A percentile compares a stretch with the other conserved stretches of the same genome.
Conservation (phyloP, 2,888 invertebrate genomes). For the Chironomus riparius region DNA sequence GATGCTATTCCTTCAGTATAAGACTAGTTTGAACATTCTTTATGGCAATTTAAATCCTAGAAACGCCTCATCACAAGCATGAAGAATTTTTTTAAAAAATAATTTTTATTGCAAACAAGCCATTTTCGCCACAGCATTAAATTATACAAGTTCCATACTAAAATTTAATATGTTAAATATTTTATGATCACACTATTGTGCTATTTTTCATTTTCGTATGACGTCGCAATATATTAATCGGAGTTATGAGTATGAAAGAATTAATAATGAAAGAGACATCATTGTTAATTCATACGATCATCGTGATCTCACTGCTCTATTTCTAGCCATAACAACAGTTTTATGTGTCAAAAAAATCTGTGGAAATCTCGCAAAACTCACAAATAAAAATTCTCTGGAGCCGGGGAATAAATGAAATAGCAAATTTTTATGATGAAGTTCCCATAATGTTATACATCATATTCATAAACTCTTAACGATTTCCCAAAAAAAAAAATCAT, state of each 20-base stretch:
- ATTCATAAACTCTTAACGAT: background rate
- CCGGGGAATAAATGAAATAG: no score
- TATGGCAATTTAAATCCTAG: no score
- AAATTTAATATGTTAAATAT: background rate
- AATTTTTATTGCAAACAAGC: background rate
- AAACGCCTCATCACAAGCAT: no score
- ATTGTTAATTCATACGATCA: background rate
- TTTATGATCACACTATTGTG: background rate
- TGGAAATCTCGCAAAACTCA: no score
- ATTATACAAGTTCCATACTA: no score
- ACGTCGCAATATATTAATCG: background rate
- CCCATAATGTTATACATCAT: no score
- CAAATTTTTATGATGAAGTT: no score
- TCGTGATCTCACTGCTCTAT: constrained; percentile 2
- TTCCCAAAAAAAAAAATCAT: background rate
- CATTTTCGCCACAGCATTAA: background rate
- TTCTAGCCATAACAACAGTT: background rate
- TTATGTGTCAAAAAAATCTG: background rate
- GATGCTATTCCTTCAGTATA: no score
- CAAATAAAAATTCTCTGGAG: no score
- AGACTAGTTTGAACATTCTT: no score
- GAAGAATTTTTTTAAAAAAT: background rate
- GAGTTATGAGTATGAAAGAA: no score
- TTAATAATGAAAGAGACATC: background rate
- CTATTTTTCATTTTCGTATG: background rate